Evolutionary conservation across 2,888 invertebrate species (phyloP).

Genomic region (Drosophila quasianomalipes): DNA sequence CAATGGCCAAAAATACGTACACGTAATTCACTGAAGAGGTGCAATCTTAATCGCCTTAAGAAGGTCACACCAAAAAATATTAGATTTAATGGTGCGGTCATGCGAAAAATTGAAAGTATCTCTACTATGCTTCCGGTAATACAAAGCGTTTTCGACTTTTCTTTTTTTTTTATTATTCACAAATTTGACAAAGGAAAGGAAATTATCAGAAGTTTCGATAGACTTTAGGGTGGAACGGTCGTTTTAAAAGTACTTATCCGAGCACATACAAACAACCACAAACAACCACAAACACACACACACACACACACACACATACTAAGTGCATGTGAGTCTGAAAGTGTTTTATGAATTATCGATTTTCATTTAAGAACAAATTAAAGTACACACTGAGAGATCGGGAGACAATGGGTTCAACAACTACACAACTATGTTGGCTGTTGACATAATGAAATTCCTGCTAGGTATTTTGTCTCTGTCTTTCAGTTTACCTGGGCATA

Average conservation of each 20-base stretch:
- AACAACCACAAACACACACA: not conserved
- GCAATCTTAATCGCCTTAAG: slow-evolving; percentile 46
- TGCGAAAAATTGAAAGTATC: slow-evolving; percentile 52
- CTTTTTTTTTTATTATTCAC: slow-evolving; percentile 36
- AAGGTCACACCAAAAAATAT: slow-evolving; percentile 29
- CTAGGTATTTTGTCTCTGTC: slow-evolving; percentile 38
- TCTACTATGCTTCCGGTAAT: slow-evolving; percentile 45
- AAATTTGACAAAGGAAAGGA: slow-evolving; percentile 70
- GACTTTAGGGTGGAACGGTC: slow-evolving; percentile 32
- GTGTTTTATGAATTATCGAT: slow-evolving; percentile 67
- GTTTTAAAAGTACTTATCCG: slow-evolving; percentile 60
- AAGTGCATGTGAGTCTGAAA: slow-evolving; percentile 25
- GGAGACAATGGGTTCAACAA: slow-evolving; percentile 36
- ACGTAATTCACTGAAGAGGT: slow-evolving; percentile 7
- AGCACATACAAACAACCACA: slow-evolving; percentile 19
- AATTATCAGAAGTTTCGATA: slow-evolving; percentile 67
- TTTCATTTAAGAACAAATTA: slow-evolving; percentile 68
- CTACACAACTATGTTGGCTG: slow-evolving; percentile 27
- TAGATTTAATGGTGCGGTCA: slow-evolving; percentile 59
- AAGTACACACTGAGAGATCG: slow-evolving; percentile 28
- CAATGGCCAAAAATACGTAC: slow-evolving; percentile 3
- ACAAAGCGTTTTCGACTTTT: slow-evolving; percentile 37
- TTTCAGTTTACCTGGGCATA: slow-evolving; percentile 3
- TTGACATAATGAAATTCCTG: slow-evolving; percentile 64
- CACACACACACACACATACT: not conserved